These are phyloP conservation scores for Platycercus adscitus DNA, from an alignment of 2,113 vertebrate genomes.

Conservation along the genomic window DNA sequence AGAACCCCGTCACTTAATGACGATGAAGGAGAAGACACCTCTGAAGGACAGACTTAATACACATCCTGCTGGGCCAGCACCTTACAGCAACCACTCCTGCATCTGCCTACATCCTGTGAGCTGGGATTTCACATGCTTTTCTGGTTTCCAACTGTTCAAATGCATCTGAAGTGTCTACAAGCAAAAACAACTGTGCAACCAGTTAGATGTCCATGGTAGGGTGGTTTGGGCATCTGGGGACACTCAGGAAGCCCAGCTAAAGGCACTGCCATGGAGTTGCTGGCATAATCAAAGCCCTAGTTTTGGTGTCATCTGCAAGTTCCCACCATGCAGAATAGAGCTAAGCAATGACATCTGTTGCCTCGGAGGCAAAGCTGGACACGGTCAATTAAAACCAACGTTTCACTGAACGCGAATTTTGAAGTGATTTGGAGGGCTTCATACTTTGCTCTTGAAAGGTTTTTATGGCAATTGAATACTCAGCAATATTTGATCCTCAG, in stretches of 20 bases:
- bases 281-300: background rate
- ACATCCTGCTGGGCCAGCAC: background rate
- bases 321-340: background rate
- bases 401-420: background rate
- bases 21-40: background rate
- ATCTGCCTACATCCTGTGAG: background rate
- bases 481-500: conserved; percentile 53
- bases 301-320: background rate
- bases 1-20: background rate
- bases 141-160: background rate
- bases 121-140: background rate
- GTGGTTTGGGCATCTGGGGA: background rate
- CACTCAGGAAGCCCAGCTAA: background rate
- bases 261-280: background rate
- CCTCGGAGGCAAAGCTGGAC: background rate
- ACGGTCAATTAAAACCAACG: background rate
- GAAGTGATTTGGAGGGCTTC: background rate
- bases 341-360: background rate
- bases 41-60: background rate
- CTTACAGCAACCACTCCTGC: background rate
- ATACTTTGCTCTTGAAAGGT: conserved; percentile 31
- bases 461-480: conserved; percentile 40
- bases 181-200: background rate
- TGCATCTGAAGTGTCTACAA: background rate
- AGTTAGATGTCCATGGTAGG: background rate